These are phyloP conservation scores for Amblyopsis hoosieri DNA, from an alignment of 2,797 vertebrate species.

Conservation along the genomic window DNA sequence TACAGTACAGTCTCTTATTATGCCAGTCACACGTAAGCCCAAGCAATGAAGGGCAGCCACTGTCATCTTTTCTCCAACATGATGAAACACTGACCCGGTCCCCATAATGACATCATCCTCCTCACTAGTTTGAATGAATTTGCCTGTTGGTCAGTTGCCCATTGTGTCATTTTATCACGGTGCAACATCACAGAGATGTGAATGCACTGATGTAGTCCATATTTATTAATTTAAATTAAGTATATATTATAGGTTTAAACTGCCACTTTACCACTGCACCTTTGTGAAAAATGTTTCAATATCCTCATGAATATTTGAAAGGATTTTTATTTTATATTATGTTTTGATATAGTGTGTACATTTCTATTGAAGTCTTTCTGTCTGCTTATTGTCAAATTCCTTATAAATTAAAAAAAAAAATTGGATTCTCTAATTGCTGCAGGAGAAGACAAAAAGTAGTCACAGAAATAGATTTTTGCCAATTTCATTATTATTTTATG, in stretches of 20 bases:
- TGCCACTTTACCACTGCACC: background rate
- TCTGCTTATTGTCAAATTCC: too few species aligned
- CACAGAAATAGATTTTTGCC: too few species aligned
- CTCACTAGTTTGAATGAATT: conserved; percentile 14
- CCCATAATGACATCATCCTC: conserved; percentile 63
- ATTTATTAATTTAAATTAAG: background rate
- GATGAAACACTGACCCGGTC: conserved; percentile 36
- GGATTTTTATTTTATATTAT: background rate
- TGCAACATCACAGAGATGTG: background rate
- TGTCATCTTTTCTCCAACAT: conserved; percentile 53
- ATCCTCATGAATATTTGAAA: too few species aligned
- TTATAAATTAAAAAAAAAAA: too few species aligned
- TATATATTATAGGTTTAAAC: too few species aligned
- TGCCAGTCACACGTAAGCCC: conserved; percentile 47
- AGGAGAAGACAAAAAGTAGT: too few species aligned
- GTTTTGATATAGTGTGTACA: background rate
- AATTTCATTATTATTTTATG: too few species aligned
- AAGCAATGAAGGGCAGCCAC: conserved; percentile 51
- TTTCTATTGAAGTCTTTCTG: too few species aligned
- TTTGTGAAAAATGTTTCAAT: background rate
- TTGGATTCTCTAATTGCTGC: too few species aligned
- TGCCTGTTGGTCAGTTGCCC: conserved; percentile 12
- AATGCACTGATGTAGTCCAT: too few species aligned
- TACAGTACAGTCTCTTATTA: conserved; percentile 61
- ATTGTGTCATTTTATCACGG: conserved; percentile 4